Percentiles rank a stretch among this genome's conserved stretches.
These are phyloP conservation scores for Spermophilus dauricus DNA, from an alignment of 2,113 vertebrate genomes.

Conservation along the genomic window DNA sequence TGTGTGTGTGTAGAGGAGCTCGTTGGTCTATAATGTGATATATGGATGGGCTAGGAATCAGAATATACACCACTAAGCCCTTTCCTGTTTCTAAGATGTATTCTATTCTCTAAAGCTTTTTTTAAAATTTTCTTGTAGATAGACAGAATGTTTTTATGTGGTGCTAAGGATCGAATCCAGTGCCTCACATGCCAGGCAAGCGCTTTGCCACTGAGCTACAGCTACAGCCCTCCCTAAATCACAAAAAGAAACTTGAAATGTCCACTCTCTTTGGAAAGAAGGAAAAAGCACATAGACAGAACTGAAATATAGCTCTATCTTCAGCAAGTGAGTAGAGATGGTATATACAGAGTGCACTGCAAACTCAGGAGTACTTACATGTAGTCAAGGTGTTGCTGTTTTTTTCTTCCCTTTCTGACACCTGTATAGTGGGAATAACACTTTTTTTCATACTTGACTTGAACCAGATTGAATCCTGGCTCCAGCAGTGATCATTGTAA, in stretches of 20 bases:
- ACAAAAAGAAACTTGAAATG: background rate
- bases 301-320: background rate
- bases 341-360: rapidly evolving
- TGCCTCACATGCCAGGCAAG: no score
- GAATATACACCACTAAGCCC: background rate
- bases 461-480: background rate
- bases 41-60: background rate
- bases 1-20: background rate
- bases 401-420: no score
- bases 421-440: background rate
- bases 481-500: background rate
- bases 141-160: no score
- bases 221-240: no score
- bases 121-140: no score
- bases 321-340: background rate
- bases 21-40: background rate
- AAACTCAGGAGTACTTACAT: background rate
- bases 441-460: background rate
- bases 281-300: background rate
- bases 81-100: background rate
- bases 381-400: no score
- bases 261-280: background rate
- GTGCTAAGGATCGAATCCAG: no score
- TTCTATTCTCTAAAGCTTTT: background rate
- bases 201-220: no score